Conservation (phyloP, 2,888 invertebrate genomes). For the Liodrosophila aerea region DNA sequence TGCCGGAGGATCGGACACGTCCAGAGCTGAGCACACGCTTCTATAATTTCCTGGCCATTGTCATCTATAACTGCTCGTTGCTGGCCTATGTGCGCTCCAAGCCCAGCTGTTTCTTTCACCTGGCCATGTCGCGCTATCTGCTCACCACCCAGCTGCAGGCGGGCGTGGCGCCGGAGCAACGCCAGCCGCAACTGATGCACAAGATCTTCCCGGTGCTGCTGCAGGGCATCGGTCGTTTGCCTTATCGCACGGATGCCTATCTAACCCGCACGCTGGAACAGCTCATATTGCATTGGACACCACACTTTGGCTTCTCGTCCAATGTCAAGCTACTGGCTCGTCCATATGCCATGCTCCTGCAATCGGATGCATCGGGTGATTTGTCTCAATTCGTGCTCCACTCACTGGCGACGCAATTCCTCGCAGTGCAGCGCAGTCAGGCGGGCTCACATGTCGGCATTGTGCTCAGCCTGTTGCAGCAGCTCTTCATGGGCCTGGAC, state of each 20-base stretch:
- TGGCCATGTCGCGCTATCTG: slow-evolving; percentile 83
- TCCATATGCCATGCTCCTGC: slow-evolving; percentile 77
- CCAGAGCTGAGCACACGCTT: slow-evolving; percentile 78
- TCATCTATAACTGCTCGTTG: slow-evolving; percentile 80
- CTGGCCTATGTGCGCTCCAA: slow-evolving; percentile 80
- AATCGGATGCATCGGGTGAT: slow-evolving; percentile 63
- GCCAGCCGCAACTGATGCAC: slow-evolving; percentile 83
- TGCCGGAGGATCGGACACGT: slow-evolving; percentile 64
- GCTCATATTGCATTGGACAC: slow-evolving; percentile 83
- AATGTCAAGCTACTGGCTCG: slow-evolving; percentile 79
- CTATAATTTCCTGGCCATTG: slow-evolving; percentile 81
- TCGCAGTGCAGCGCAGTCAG: slow-evolving; percentile 79
- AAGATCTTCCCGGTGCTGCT: slow-evolving; percentile 84
- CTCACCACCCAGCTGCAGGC: slow-evolving; percentile 83
- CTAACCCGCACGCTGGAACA: slow-evolving; percentile 83
- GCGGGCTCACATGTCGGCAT: slow-evolving; percentile 78
- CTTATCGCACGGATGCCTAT: slow-evolving; percentile 83
- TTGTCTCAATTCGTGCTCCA: slow-evolving; percentile 78
- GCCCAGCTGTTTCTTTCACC: slow-evolving; percentile 83
- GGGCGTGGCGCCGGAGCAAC: slow-evolving; percentile 82
- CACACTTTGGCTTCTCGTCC: slow-evolving; percentile 77
- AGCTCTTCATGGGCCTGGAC: slow-evolving; percentile 50
- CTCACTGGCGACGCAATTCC: slow-evolving; percentile 75
- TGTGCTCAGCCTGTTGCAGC: slow-evolving; percentile 79
- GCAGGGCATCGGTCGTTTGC: slow-evolving; percentile 83